Conservation (phyloP, 2,113 vertebrate genomes). For the Periophthalmodon schlosseri region DNA sequence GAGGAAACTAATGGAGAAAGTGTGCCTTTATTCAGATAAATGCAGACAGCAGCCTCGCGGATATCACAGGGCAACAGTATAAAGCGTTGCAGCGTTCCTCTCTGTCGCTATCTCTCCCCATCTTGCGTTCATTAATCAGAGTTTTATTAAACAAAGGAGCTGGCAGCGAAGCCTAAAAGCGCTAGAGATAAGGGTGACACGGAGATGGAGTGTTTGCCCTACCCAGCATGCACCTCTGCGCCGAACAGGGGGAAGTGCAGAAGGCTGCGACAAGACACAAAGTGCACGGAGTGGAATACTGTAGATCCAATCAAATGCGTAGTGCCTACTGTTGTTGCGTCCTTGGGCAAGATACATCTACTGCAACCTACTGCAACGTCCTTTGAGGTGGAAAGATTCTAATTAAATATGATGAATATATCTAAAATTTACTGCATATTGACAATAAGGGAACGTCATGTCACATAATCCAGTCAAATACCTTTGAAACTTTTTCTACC, state of each 20-base stretch:
- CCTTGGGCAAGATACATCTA: background rate
- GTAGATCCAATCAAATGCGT: background rate
- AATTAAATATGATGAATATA: no score
- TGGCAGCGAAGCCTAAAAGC: constrained; percentile 62
- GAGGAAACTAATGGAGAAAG: constrained; percentile 28
- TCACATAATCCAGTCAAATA: no score
- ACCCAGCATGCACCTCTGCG: constrained; percentile 43
- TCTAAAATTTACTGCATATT: no score
- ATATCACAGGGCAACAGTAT: constrained; percentile 22
- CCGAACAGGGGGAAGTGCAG: constrained; percentile 23
- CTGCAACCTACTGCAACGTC: background rate
- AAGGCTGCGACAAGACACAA: constrained; percentile 47
- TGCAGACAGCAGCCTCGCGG: constrained; percentile 21
- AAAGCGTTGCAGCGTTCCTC: constrained; percentile 29
- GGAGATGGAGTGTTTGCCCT: constrained; percentile 68
- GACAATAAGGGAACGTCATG: no score
- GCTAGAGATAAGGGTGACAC: constrained; percentile 68
- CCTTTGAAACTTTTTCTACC: no score
- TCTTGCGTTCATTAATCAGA: constrained; percentile 68
- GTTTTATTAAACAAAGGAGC: constrained; percentile 70
- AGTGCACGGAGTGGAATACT: constrained; percentile 12
- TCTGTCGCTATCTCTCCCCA: constrained; percentile 36
- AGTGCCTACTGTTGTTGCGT: background rate
- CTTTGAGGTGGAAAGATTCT: background rate
- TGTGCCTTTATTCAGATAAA: constrained; percentile 40